Evolutionary conservation across 1,140 invertebrate genomes (phyloP), one percentile per base, ranked within the genome.

Genomic region (Sinonovacula constricta): DNA sequence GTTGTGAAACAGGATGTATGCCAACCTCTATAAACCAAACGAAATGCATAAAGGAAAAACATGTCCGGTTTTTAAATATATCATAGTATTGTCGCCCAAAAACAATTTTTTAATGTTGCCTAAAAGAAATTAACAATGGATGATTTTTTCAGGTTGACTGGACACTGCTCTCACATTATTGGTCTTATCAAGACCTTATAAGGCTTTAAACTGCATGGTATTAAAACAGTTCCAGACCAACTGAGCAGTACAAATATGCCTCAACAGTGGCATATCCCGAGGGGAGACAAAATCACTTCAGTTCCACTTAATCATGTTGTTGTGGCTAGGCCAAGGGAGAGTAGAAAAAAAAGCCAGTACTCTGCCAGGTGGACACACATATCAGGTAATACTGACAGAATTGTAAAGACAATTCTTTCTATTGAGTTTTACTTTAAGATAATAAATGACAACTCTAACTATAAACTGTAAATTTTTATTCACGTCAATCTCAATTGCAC

Each of bases 231-330:
- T 1, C 77, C 72, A 33, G 76, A 79, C 22, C 59, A 81, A 28
- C 68, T 63, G 18, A 81, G 80, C 31, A 72, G 67, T 54, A 80
- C 77, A 49, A 80, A 78, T 39, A 34, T 82, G 1, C 81, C 70
- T 18, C 81, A 80, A 31, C 71, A 71, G 34, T 80, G 81, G 62
- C 76, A 82, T 80, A 28, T 80, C 22, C 71, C 78, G 30, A 60
- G 78, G 28, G 75, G 80, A 57, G 62, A 57, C 3, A 76, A 82
- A 60, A 77, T 76, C 4, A 28, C 62, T 0, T 72, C 81, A 18
- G 65, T 67, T 10, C 77, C 71, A 39, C 53, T 82, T 1, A 79
- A 80, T 30, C 77, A 80, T 71, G 59, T 82, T 4, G 71, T 82
- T 36, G 81, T 82, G 3, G 70, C 81, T 24, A 82, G 66, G 49